These are phyloP conservation scores for Pimephales promelas DNA, from an alignment of 2,113 vertebrate species.

Conservation along the genomic window DNA sequence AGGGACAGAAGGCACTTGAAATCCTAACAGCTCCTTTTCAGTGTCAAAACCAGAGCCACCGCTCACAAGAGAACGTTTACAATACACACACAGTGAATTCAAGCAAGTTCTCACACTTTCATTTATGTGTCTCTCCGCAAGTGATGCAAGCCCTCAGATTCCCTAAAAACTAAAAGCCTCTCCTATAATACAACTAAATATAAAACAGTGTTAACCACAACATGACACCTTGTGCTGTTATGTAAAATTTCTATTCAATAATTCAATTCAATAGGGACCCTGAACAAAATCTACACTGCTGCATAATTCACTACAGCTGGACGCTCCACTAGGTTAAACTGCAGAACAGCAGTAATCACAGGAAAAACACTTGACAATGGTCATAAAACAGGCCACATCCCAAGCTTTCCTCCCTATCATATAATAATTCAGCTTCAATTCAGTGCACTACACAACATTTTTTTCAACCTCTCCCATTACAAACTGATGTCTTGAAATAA, in stretches of 20 bases:
- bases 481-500: neutral
- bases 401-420: neutral
- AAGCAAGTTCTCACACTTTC: neutral
- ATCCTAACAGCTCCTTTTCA: neutral
- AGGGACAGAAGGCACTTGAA: slow-evolving; percentile 65
- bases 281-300: neutral
- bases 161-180: neutral
- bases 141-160: neutral
- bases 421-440: neutral
- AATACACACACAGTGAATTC: neutral
- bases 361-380: too few relatives aligned
- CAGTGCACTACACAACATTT: neutral
- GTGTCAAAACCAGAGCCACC: slow-evolving; percentile 44
- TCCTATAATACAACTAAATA: too few relatives aligned
- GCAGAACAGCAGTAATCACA: neutral
- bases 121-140: neutral
- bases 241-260: neutral
- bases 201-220: too few relatives aligned
- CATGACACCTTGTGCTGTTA: neutral
- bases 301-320: neutral
- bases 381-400: too few relatives aligned
- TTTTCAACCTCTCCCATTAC: neutral
- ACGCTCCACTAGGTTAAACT: neutral
- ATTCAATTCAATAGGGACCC: neutral
- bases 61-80: neutral